Evolutionary conservation across 2,888 invertebrate species (phyloP).

Genomic region (Rhagium mordax): DNA sequence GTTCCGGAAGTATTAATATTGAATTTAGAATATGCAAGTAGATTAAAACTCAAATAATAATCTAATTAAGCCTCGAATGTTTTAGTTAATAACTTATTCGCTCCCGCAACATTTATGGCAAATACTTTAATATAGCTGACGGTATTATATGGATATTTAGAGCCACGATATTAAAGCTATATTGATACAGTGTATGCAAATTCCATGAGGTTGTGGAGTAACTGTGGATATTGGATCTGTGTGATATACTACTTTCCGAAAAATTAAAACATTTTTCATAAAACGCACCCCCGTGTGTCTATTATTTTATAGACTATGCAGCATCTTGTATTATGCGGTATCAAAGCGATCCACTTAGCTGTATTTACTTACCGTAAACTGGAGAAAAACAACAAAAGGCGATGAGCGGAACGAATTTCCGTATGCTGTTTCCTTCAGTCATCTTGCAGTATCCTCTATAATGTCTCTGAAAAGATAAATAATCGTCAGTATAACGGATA

Average conservation of each 20-base stretch:
- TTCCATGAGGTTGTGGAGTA: neutral
- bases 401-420: constrained; percentile 58
- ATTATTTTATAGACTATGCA: neutral
- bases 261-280: too few relatives aligned
- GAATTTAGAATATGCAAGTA: neutral
- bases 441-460: constrained; percentile 54
- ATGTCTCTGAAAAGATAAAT: constrained; percentile 47
- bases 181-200: too few relatives aligned
- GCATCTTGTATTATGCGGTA: neutral
- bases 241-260: too few relatives aligned
- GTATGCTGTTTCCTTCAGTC: constrained; percentile 56
- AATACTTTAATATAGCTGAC: neutral
- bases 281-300: too few relatives aligned
- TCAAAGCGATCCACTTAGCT: neutral
- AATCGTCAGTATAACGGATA: neutral
- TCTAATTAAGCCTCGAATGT: constrained; percentile 17
- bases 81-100: neutral
- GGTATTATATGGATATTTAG: neutral
- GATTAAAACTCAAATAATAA: constrained; percentile 21
- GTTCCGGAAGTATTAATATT: constrained; percentile 12
- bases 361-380: constrained; percentile 51
- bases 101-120: neutral
- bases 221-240: too few relatives aligned
- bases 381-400: constrained; percentile 57
- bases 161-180: too few relatives aligned